These are phyloP conservation scores for Lepidotrigona ventralis DNA, from an alignment of 1,140 invertebrate species.

Conservation along the genomic window DNA sequence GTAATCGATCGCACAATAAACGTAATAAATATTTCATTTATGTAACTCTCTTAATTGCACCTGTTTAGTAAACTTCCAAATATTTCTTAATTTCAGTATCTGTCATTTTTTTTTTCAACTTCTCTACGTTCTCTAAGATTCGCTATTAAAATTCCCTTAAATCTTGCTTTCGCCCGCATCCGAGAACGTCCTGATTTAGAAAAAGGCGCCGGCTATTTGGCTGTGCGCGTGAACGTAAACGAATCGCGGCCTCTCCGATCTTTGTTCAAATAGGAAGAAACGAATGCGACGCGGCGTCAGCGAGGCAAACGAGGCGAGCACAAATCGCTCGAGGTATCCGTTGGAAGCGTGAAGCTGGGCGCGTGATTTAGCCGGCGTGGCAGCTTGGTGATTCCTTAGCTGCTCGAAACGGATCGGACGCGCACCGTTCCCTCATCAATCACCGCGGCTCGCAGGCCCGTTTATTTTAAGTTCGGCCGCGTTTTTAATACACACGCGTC, in stretches of 20 bases:
- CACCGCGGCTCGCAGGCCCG: constrained; percentile 63
- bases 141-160: too few relatives aligned
- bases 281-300: not conserved
- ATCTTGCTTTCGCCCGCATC: too few relatives aligned
- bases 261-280: not conserved
- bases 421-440: constrained; percentile 69
- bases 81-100: too few relatives aligned
- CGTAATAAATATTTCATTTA: too few relatives aligned
- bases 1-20: too few relatives aligned
- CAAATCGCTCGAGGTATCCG: constrained; percentile 71
- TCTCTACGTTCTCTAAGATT: too few relatives aligned
- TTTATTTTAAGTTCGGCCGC: constrained; percentile 75
- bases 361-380: constrained; percentile 36
- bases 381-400: not conserved
- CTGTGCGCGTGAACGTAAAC: constrained; percentile 12
- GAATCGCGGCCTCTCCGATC: not conserved
- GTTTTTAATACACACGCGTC: constrained; percentile 77
- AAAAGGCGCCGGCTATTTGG: not conserved
- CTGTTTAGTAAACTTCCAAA: too few relatives aligned
- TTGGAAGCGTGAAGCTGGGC: constrained; percentile 40
- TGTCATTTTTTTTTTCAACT: too few relatives aligned
- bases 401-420: constrained; percentile 19
- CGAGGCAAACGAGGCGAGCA: constrained; percentile 62
- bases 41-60: too few relatives aligned
- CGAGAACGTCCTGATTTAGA: not conserved